Conservation (phyloP, 2,888 invertebrate species). For the Agrotis segetum region DNA sequence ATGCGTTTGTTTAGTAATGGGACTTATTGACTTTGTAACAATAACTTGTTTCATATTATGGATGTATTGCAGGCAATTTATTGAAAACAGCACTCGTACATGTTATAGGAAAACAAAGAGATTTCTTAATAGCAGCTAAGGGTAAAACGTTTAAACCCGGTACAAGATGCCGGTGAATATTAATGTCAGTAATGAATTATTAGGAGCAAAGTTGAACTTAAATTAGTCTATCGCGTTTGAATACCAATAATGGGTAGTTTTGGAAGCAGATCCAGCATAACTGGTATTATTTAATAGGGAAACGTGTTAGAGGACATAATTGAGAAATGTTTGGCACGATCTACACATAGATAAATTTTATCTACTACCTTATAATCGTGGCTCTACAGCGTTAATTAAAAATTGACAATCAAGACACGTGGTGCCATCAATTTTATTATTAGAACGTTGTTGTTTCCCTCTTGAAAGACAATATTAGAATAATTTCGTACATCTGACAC, state of each 20-base stretch:
- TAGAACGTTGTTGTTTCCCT: too few relatives aligned
- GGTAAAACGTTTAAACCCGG: slow-evolving; percentile 7
- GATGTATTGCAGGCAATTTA: too few relatives aligned
- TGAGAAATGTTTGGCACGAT: not conserved
- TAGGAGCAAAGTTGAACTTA: slow-evolving; percentile 42
- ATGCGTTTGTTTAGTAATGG: not conserved
- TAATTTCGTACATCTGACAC: too few relatives aligned
- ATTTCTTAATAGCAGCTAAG: not conserved
- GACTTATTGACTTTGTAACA: too few relatives aligned
- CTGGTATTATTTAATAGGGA: slow-evolving; percentile 12
- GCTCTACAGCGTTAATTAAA: too few relatives aligned
- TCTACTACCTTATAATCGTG: too few relatives aligned
- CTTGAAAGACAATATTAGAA: too few relatives aligned
- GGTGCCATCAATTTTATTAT: too few relatives aligned
- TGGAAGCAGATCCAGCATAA: slow-evolving; percentile 28
- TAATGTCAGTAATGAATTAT: slow-evolving; percentile 54
- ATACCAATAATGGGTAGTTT: slow-evolving; percentile 39
- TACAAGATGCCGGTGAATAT: slow-evolving; percentile 47
- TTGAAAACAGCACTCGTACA: not conserved
- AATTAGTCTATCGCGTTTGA: slow-evolving; percentile 40
- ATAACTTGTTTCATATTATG: too few relatives aligned
- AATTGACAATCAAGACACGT: too few relatives aligned
- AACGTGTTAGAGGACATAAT: slow-evolving; percentile 2
- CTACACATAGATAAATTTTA: too few relatives aligned
- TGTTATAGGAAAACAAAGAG: not conserved